Base-by-base conservation (phyloP, 2,113 vertebrate species). In the Rhinolophus ferrumequinum region DNA sequence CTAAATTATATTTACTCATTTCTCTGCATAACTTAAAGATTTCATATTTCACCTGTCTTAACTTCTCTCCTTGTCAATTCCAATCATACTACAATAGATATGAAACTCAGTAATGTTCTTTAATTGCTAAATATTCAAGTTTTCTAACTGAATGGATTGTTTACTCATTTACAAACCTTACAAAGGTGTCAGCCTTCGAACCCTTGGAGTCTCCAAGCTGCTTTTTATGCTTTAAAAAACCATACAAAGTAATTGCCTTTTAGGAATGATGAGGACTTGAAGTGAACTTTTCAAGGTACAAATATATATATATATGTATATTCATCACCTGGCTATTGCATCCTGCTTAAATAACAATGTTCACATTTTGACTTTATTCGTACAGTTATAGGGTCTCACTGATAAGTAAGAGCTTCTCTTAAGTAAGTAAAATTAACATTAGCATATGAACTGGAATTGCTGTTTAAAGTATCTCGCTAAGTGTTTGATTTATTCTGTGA, bases 351-450 rank as follows among this genome's bases (percentile, higher is more conserved):
- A 92, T 88, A 90, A 97, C 12, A 92, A 88, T 16, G 28, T 88
- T 97, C 70, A 95, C 58, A 84, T 88, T 79, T 96, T 94, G 64
- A 92, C 89, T 94, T 93, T 76, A 96, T 92, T 96, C 95, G 79
- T 77, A 73, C 16, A 88, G 64, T 95, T 95, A 91, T 50, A 96
- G 58, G 41, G 50, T 56, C 60, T 97, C 93, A 95, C 85, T 88
- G 84, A 77, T 96, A 97, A 94, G 72, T 96, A 97, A 94, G 72
- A 88, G 73, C 92, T 95, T 97, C 86, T 95, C 83, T 92, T 92
- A 96, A 97, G 64, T 92, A 92, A 97, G 90, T 95, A 97, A 97
- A 97, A 97, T 97, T 95, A 97, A 90, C 88, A 93, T 97, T 97
- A 96, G 41, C 94, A 95, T 86, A 90, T 95, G 81, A 97, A 95